Percentiles rank a stretch among this genome's conserved stretches.
These are phyloP conservation scores for Heterodera filipjevi DNA, from an alignment of 2,888 invertebrate species.

Conservation along the genomic window DNA sequence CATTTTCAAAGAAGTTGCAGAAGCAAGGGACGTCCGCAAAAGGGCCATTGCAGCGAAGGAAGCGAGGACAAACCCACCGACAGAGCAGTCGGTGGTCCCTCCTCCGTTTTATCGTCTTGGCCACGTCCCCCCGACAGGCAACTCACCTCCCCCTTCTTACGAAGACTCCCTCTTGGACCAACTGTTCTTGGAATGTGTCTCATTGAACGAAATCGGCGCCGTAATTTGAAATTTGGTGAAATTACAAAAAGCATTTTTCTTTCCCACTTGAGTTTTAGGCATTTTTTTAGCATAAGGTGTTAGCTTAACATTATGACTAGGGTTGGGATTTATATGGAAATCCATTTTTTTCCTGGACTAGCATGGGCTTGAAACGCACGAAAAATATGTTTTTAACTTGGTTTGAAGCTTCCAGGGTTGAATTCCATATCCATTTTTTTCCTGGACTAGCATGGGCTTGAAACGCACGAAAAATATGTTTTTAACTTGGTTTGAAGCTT, in stretches of 20 bases:
- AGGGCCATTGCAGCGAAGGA: constrained; percentile 47
- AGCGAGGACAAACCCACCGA: constrained; percentile 13
- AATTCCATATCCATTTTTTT: too few relatives aligned
- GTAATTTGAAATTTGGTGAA: background rate
- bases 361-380: too few relatives aligned
- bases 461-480: too few relatives aligned
- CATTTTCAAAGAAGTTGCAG: constrained; percentile 42
- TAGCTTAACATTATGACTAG: too few relatives aligned
- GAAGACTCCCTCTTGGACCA: constrained; percentile 64
- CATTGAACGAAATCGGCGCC: constrained; percentile 27
- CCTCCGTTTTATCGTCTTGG: constrained; percentile 4
- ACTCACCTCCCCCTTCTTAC: constrained; percentile 64
- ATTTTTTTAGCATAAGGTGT: too few relatives aligned
- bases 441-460: too few relatives aligned
- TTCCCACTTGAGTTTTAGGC: too few relatives aligned
- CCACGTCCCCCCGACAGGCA: constrained; percentile 46
- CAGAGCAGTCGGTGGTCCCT: background rate
- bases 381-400: too few relatives aligned
- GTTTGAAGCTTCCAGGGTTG: too few relatives aligned
- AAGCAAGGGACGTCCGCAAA: constrained; percentile 59
- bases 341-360: too few relatives aligned
- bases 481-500: too few relatives aligned
- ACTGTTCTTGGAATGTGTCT: constrained; percentile 60
- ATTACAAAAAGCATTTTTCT: background rate
- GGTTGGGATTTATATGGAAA: too few relatives aligned